These are phyloP conservation scores for Beroe forskalii DNA, from an alignment of 37 sponge, comb jelly and placozoan genomes.

Conservation along the genomic window DNA sequence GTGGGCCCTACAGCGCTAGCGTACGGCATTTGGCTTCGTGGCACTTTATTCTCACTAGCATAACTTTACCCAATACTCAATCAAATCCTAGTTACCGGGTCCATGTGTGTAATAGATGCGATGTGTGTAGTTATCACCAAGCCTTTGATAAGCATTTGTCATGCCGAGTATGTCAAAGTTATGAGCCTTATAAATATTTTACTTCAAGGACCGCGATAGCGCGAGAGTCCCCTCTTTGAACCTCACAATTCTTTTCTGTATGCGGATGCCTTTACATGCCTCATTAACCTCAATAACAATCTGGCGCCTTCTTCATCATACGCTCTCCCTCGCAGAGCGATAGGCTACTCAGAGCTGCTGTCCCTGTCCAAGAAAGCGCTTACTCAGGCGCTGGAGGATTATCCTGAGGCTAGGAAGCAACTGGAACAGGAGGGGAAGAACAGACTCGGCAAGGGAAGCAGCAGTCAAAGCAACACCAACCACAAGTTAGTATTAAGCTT, in stretches of 20 bases:
- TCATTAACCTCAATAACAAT: too few relatives aligned
- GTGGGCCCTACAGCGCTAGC: too few relatives aligned
- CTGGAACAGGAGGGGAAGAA: conserved; percentile 66
- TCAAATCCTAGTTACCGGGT: too few relatives aligned
- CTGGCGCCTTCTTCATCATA: neutral
- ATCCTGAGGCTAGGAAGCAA: conserved; percentile 70
- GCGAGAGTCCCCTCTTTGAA: neutral
- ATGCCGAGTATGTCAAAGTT: too few relatives aligned
- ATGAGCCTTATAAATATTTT: too few relatives aligned
- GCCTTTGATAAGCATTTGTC: too few relatives aligned
- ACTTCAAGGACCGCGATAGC: too few relatives aligned
- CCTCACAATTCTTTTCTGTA: neutral
- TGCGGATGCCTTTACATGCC: neutral
- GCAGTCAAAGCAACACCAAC: neutral
- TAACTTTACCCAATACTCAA: too few relatives aligned
- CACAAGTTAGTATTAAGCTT: neutral
- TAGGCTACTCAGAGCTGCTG: conserved; percentile 53
- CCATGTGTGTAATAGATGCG: too few relatives aligned
- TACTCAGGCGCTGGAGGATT: conserved; percentile 67
- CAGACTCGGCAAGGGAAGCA: conserved; percentile 58
- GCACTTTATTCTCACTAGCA: too few relatives aligned
- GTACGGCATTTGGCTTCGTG: too few relatives aligned
- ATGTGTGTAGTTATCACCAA: too few relatives aligned
- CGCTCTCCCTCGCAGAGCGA: conserved; percentile 11
- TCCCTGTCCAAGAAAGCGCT: conserved; percentile 57